Conservation (phyloP, 2,797 vertebrate species). For the Acanthopagrus latus region DNA sequence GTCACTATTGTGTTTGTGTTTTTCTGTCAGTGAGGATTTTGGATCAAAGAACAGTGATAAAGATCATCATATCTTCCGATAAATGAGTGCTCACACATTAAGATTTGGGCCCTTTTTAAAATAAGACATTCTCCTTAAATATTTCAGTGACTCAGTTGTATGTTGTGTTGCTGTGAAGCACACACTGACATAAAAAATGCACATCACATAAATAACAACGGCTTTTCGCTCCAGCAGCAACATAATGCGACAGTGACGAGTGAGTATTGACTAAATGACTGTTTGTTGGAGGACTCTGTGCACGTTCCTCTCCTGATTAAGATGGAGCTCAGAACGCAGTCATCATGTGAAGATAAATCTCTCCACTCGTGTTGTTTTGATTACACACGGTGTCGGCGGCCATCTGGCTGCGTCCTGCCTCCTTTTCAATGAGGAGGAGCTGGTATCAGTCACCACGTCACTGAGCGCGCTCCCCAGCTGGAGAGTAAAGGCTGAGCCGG, state of each 20-base stretch:
- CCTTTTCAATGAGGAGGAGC: slow-evolving; percentile 11
- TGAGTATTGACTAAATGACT: slow-evolving; percentile 6
- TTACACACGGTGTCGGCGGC: slow-evolving; percentile 28
- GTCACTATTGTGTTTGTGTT: too few species aligned
- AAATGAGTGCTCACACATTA: too few species aligned
- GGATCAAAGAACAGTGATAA: too few species aligned
- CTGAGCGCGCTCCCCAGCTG: slow-evolving; percentile 47
- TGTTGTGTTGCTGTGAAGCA: too few species aligned
- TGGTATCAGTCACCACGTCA: slow-evolving; percentile 46
- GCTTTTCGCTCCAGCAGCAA: background rate
- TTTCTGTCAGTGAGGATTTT: too few species aligned
- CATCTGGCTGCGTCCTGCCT: slow-evolving; percentile 52
- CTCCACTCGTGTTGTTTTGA: slow-evolving; percentile 29
- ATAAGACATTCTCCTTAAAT: background rate
- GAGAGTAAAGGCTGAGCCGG: slow-evolving; percentile 6
- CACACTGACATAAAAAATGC: background rate
- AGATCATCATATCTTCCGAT: too few species aligned
- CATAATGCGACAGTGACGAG: slow-evolving; percentile 39
- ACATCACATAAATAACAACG: background rate
- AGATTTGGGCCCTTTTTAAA: too few species aligned
- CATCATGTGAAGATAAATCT: slow-evolving; percentile 58
- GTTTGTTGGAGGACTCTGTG: slow-evolving; percentile 22
- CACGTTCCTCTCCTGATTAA: slow-evolving; percentile 34
- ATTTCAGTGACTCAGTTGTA: background rate
- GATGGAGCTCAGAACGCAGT: slow-evolving; percentile 25